A percentile compares a stretch with the other conserved stretches of the same genome.
phyloP scores from a whole-genome alignment of 2,888 invertebrate genomes.

The Camptogramma bilineatum region DNA sequence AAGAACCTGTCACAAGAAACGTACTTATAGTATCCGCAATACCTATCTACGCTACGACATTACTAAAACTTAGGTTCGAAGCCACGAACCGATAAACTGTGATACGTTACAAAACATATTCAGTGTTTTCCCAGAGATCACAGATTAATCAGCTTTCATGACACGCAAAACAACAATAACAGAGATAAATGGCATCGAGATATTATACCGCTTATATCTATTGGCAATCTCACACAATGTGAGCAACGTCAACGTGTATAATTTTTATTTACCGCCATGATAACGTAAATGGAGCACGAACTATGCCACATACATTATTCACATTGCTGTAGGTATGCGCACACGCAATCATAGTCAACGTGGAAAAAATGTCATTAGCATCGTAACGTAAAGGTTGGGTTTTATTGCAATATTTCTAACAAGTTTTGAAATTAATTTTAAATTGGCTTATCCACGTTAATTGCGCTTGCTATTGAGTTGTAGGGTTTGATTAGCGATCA shows the following conservation, averaged over 20 bases:
- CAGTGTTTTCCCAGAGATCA: conserved; percentile 37
- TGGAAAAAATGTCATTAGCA: conserved; percentile 75
- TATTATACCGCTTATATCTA: conserved; percentile 45
- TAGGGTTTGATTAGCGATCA: conserved; percentile 16
- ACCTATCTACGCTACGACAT: background rate
- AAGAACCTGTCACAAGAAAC: background rate
- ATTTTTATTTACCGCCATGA: conserved; percentile 74
- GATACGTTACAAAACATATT: conserved; percentile 29
- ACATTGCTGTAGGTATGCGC: conserved; percentile 74
- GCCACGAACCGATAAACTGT: background rate
- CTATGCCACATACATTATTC: conserved; percentile 73
- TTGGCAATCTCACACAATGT: conserved; percentile 59
- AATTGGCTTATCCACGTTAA: conserved; percentile 29
- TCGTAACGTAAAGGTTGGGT: conserved; percentile 44
- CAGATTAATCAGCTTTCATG: conserved; percentile 29
- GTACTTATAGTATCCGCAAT: background rate
- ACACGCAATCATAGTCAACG: conserved; percentile 67
- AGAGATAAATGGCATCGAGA: conserved; percentile 30
- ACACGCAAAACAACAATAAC: conserved; percentile 35
- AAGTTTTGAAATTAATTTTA: conserved; percentile 33
- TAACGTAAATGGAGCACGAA: conserved; percentile 81
- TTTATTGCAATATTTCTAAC: conserved; percentile 41
- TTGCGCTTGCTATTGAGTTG: conserved; percentile 20
- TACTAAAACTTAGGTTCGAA: background rate
- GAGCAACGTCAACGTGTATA: conserved; percentile 65